A percentile compares a stretch with the other conserved stretches of the same genome.
Conservation (phyloP, 1,140 invertebrate species). For the Bombus affinis region DNA sequence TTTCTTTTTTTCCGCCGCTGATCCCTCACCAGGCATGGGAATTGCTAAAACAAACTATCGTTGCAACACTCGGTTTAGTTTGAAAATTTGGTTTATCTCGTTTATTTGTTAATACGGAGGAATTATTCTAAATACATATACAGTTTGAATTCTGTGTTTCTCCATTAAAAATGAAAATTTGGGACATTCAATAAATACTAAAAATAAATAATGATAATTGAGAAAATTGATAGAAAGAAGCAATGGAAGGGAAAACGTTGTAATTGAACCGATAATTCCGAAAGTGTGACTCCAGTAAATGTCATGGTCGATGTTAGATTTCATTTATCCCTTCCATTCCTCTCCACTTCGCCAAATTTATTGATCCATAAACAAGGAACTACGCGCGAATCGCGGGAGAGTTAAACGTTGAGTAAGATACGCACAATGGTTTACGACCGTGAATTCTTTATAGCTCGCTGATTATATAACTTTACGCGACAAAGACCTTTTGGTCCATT, state of each 20-base stretch:
- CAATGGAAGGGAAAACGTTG: no score
- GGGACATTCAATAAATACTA: not conserved
- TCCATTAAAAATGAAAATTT: no score
- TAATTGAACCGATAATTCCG: slow-evolving; percentile 5
- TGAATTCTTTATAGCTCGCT: slow-evolving; percentile 44
- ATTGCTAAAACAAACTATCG: slow-evolving; percentile 20
- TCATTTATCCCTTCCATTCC: slow-evolving; percentile 26
- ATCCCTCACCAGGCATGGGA: not conserved
- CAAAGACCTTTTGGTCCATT: slow-evolving; percentile 3
- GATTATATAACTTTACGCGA: slow-evolving; percentile 35
- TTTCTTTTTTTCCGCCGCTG: slow-evolving; percentile 4
- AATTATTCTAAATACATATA: not conserved
- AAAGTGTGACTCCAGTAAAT: slow-evolving; percentile 29
- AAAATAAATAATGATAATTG: not conserved
- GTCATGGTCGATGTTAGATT: slow-evolving; percentile 37
- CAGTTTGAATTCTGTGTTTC: not conserved
- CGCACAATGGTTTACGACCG: slow-evolving; percentile 36
- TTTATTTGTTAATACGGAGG: not conserved
- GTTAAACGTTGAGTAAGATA: slow-evolving; percentile 51
- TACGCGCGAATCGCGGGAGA: slow-evolving; percentile 35
- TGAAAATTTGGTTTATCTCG: not conserved
- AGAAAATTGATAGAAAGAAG: not conserved
- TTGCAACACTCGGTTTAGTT: not conserved
- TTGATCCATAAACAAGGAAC: slow-evolving; percentile 53
- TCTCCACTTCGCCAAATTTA: slow-evolving; percentile 44